Base-by-base conservation (phyloP, 2,888 invertebrate genomes). In the Drosophila meridionalis region DNA sequence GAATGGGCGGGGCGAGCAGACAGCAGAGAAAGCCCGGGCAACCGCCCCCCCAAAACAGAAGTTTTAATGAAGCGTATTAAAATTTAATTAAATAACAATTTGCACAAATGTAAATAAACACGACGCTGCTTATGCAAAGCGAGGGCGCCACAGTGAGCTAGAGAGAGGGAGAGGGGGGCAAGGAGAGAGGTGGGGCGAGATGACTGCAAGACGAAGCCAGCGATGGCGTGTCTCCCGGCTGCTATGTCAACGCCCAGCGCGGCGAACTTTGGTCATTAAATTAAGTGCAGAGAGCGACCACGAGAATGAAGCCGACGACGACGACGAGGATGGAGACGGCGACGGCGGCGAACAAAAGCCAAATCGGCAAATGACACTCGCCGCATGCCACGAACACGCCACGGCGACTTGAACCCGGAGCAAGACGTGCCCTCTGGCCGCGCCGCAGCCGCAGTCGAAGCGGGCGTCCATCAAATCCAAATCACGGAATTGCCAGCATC, bases 71-170 rank as follows among this genome's bases (percentile, higher is more conserved):
- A 89, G 83, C 87, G 82, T 87, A 87, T 87, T 87, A 85, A 87
- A 87, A 87, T 87, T 89, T 87, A 87, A 87, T 87, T 87, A 87
- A 87, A 87, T 89, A 87, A 85, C 89, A 87, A 89, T 87, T 87
- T 87, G 87, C 89, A 82, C 81, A 80, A 87, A 87, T 85, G 82
- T 89, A 87, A 87, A 87, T 89, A 87, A 87, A 87, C 85, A 83
- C 75, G 76, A 59, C 60, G 82, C 75, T 84, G 78, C 80, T 86
- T 87, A 84, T 82, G 84, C 80, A 84, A 86, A 84, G 74, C 42
- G 45, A 61, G 52, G 28, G 26, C 42, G 28, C 55, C 55, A n/a
- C 28, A 9, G 5, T 14, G n/a, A 11, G 55, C 8, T 28, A 28
- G 8, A 12, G 28, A 14, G 11, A n/a, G 30, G 26, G 52, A 4